Evolutionary conservation across 2,888 invertebrate genomes (phyloP).

Genomic region (Archips xylosteana): DNA sequence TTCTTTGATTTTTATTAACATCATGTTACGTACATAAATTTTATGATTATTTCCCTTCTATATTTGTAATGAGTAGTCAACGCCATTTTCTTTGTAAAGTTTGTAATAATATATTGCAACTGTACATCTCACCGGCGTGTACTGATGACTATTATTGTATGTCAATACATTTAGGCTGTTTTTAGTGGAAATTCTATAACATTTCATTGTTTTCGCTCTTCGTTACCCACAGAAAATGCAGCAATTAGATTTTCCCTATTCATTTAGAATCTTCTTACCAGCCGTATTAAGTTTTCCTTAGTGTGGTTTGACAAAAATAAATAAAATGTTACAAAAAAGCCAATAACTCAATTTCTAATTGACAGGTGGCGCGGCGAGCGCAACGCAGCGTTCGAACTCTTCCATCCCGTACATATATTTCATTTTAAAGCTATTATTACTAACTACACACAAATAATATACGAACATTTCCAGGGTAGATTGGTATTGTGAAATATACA

Average conservation of each 20-base stretch:
- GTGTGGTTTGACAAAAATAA: not conserved
- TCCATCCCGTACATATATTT: constrained; percentile 28
- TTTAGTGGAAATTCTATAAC: not conserved
- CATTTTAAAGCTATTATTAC: constrained; percentile 27
- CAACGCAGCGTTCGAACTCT: not conserved
- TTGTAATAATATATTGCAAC: too few species aligned
- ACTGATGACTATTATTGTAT: too few species aligned
- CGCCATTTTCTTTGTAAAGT: too few species aligned
- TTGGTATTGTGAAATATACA: constrained; percentile 23
- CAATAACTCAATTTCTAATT: not conserved
- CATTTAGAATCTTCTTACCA: too few species aligned
- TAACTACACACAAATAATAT: constrained; percentile 5
- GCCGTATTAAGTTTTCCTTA: not conserved
- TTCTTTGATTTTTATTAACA: not conserved
- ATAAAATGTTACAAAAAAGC: not conserved
- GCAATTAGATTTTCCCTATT: not conserved
- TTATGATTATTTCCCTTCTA: too few species aligned
- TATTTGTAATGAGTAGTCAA: too few species aligned
- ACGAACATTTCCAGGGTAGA: not conserved
- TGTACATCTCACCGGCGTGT: too few species aligned
- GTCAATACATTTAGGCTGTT: not conserved
- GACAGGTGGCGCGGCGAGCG: constrained; percentile 1
- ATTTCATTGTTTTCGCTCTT: not conserved
- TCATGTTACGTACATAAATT: too few species aligned
- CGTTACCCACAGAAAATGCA: not conserved